These are phyloP conservation scores for Hipparchia sbordonii DNA, from an alignment of 2,888 invertebrate genomes.

Conservation along the genomic window DNA sequence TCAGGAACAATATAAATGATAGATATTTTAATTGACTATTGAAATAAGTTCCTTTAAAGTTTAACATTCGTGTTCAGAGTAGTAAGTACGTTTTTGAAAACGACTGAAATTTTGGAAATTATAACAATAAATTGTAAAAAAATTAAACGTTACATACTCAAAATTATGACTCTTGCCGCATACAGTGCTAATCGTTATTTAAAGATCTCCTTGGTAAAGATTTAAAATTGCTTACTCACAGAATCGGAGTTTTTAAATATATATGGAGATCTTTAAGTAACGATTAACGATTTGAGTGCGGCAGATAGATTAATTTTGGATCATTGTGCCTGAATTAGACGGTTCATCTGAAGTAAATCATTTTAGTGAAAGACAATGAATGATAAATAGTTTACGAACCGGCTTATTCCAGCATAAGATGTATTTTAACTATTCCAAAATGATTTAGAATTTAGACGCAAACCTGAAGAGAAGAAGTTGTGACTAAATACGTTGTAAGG, in stretches of 20 bases:
- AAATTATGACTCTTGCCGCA: slow-evolving; percentile 1
- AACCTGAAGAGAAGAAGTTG: slow-evolving; percentile 43
- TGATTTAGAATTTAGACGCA: slow-evolving; percentile 37
- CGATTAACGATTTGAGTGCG: too few relatives aligned
- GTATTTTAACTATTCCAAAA: slow-evolving; percentile 36
- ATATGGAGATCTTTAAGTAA: too few relatives aligned
- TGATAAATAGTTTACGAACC: neutral
- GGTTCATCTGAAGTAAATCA: neutral
- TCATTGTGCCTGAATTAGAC: slow-evolving; percentile 16
- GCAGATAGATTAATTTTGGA: slow-evolving; percentile 28
- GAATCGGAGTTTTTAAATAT: too few relatives aligned
- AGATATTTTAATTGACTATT: slow-evolving; percentile 33
- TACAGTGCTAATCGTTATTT: too few relatives aligned
- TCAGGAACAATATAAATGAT: slow-evolving; percentile 30
- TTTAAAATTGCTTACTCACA: too few relatives aligned
- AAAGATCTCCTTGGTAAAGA: too few relatives aligned
- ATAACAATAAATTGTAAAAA: slow-evolving; percentile 32
- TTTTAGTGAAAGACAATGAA: neutral
- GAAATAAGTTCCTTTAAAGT: slow-evolving; percentile 36
- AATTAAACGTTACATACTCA: slow-evolving; percentile 10
- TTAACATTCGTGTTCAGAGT: slow-evolving; percentile 36
- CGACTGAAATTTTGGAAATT: slow-evolving; percentile 38
- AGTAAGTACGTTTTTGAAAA: slow-evolving; percentile 39
- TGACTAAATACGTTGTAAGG: slow-evolving; percentile 51
- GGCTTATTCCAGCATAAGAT: slow-evolving; percentile 12